A percentile compares a stretch with the other conserved stretches of the same genome.
Conservation (phyloP, 2,113 vertebrate genomes). For the Sminthopsis crassicaudata region DNA sequence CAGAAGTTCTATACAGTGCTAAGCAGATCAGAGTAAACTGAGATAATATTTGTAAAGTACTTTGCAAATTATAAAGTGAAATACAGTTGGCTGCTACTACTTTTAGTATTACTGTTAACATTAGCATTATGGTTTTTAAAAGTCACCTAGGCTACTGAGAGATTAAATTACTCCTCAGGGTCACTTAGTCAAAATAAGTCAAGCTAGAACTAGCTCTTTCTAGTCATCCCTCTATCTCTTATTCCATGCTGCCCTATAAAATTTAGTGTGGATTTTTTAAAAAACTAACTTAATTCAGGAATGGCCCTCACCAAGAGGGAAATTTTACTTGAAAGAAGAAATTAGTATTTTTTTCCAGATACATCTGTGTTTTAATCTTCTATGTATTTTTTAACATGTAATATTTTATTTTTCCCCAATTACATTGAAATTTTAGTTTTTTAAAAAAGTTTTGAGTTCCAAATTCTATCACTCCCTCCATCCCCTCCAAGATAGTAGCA, state of each 20-base stretch:
- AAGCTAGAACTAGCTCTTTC: not conserved
- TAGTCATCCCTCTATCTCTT: not conserved
- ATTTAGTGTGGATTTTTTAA: not conserved
- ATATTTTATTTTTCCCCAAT: too few species aligned
- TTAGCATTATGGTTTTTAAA: not conserved
- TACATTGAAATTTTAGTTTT: too few species aligned
- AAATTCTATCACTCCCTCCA: too few species aligned
- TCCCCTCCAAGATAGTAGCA: too few species aligned
- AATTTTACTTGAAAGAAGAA: not conserved
- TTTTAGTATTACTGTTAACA: not conserved
- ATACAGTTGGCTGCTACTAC: not conserved
- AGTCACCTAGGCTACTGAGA: not conserved
- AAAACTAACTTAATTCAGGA: not conserved
- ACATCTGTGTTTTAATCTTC: too few species aligned
- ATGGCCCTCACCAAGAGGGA: not conserved
- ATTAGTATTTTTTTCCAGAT: not conserved
- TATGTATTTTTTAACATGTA: too few species aligned
- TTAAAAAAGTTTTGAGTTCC: too few species aligned
- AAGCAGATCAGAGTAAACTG: not conserved
- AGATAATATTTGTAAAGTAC: not conserved
- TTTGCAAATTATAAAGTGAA: not conserved
- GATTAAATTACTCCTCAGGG: not conserved
- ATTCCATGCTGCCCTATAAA: not conserved
- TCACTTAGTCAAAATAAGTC: not conserved
- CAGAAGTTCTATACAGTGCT: not conserved